Evolutionary conservation across 2,888 invertebrate genomes (phyloP).

Genomic region (Agriopis marginaria): DNA sequence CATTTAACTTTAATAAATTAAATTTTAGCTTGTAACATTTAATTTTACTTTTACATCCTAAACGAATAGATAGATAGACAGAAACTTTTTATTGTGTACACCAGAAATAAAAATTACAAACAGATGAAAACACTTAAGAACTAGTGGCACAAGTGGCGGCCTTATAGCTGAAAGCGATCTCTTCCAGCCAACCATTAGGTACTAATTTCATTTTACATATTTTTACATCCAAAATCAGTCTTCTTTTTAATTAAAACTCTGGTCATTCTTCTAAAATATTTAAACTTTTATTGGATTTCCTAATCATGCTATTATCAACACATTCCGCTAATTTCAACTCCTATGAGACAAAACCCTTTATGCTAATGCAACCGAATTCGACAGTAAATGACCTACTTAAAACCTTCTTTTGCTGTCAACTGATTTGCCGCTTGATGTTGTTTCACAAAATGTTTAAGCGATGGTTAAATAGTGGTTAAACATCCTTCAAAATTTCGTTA

Average conservation of each 20-base stretch:
- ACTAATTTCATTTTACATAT: too few species aligned
- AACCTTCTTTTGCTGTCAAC: constrained; percentile 58
- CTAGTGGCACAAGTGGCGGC: too few species aligned
- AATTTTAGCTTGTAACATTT: constrained; percentile 2
- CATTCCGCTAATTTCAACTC: constrained; percentile 60
- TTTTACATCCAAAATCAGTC: neutral
- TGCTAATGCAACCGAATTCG: constrained; percentile 73
- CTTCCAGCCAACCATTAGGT: too few species aligned
- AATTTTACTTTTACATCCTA: constrained; percentile 28
- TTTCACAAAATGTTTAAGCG: constrained; percentile 46
- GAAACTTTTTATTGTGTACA: too few species aligned
- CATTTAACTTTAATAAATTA: neutral
- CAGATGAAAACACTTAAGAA: too few species aligned
- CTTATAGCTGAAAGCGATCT: too few species aligned
- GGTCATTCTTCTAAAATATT: neutral
- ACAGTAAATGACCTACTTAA: constrained; percentile 74
- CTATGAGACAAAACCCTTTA: constrained; percentile 66
- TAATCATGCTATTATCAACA: constrained; percentile 59
- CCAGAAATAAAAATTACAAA: too few species aligned
- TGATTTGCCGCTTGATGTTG: constrained; percentile 51
- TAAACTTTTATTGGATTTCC: constrained; percentile 42
- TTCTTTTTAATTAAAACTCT: too few species aligned
- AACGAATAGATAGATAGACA: too few species aligned
- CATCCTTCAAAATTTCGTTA: neutral
- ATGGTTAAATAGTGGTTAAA: constrained; percentile 32